Percentiles rank a stretch among this genome's conserved stretches.
Conservation (phyloP, 2,888 invertebrate genomes). For the Tetrapedia diversipes region DNA sequence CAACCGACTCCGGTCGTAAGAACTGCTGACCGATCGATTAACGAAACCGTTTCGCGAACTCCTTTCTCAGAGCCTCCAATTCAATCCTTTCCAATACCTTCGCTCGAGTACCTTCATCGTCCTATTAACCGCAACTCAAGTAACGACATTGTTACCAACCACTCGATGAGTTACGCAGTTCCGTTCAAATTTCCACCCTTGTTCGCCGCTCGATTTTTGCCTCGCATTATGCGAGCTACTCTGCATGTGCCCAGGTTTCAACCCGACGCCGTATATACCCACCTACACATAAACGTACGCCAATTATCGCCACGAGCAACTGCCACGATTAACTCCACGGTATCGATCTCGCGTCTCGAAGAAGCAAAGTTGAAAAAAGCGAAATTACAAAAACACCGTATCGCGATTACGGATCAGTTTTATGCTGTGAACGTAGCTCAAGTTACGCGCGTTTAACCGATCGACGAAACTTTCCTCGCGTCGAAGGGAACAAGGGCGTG, state of each 20-base stretch:
- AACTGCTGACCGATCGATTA: neutral
- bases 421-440: too few relatives aligned
- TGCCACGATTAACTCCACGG: slow-evolving; percentile 9
- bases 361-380: neutral
- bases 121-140: neutral
- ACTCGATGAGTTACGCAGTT: slow-evolving; percentile 4
- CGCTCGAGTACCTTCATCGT: neutral
- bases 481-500: slow-evolving; percentile 35
- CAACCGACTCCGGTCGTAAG: neutral
- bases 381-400: neutral
- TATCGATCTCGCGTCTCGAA: slow-evolving; percentile 13
- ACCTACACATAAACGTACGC: neutral
- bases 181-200: slow-evolving; percentile 4
- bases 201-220: slow-evolving; percentile 9
- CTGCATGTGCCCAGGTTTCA: neutral
- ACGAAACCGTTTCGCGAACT: neutral
- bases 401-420: too few relatives aligned
- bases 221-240: slow-evolving; percentile 6
- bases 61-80: neutral
- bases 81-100: neutral
- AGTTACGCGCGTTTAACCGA: slow-evolving; percentile 22
- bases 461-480: slow-evolving; percentile 41
- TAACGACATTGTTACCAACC: slow-evolving; percentile 17
- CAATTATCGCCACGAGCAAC: slow-evolving; percentile 23
- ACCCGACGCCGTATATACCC: too few relatives aligned